Conservation (phyloP, 2,888 invertebrate genomes). For the Acleris emargana region DNA sequence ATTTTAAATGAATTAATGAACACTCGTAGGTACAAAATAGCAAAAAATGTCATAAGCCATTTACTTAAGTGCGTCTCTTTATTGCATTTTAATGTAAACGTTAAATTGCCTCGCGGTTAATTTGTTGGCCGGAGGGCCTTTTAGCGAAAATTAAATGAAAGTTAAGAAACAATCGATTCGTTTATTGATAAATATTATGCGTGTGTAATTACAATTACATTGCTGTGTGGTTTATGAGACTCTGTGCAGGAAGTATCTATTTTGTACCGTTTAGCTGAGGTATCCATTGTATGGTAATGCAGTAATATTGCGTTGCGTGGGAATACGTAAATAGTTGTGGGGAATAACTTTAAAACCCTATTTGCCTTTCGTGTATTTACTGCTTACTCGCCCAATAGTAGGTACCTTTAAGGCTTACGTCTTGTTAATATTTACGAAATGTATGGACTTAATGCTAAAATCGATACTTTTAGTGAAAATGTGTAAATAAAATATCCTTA, state of each 20-base stretch:
- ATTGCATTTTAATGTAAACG: too few species aligned
- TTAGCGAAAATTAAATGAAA: not conserved
- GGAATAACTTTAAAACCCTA: constrained; percentile 13
- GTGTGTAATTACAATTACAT: constrained; percentile 4
- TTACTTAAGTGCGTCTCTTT: too few species aligned
- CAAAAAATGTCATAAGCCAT: too few species aligned
- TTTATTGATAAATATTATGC: not conserved
- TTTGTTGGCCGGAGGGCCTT: not conserved
- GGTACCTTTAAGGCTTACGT: not conserved
- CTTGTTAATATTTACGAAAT: not conserved
- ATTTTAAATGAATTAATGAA: too few species aligned
- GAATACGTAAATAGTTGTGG: constrained; percentile 18
- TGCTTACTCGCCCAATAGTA: constrained; percentile 10
- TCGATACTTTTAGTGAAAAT: too few species aligned
- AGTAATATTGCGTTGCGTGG: constrained; percentile 32
- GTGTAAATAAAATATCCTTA: too few species aligned
- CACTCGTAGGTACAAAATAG: too few species aligned
- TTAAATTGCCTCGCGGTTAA: constrained; percentile 1
- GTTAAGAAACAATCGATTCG: not conserved
- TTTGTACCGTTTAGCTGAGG: constrained; percentile 65
- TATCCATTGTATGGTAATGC: constrained; percentile 72
- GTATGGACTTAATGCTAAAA: not conserved
- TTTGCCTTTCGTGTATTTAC: constrained; percentile 17
- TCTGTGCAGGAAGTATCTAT: constrained; percentile 57
- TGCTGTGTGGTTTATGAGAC: constrained; percentile 38